Evolutionary conservation across 2,888 invertebrate genomes (phyloP).

Genomic region (Microplitis deprimator): DNA sequence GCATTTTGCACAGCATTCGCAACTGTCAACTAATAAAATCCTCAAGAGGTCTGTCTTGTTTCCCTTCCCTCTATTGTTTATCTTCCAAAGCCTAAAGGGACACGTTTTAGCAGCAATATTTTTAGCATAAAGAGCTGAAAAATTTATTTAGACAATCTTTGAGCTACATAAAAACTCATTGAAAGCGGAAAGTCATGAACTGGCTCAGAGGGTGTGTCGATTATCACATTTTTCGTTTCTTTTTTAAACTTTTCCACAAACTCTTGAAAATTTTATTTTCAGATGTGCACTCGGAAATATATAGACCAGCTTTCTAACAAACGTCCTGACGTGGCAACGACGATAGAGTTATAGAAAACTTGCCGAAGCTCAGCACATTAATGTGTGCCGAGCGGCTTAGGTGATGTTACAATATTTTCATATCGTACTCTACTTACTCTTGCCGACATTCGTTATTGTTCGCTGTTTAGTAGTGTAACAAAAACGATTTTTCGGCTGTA

Average conservation of each 20-base stretch:
- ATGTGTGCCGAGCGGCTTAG: slow-evolving; percentile 68
- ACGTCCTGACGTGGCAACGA: slow-evolving; percentile 67
- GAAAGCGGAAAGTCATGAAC: neutral
- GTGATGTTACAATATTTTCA: slow-evolving; percentile 56
- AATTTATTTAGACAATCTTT: neutral
- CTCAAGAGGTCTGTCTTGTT: too few relatives aligned
- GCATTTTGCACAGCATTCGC: too few relatives aligned
- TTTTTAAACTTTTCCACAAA: neutral
- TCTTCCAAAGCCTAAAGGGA: neutral
- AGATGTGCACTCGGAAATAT: neutral
- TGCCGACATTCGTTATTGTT: slow-evolving; percentile 6
- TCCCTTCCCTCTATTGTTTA: too few relatives aligned
- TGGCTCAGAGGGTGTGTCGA: neutral
- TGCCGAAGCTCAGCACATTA: slow-evolving; percentile 69
- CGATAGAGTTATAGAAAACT: slow-evolving; percentile 52
- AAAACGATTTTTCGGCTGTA: neutral
- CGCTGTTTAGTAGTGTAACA: neutral
- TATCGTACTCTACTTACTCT: neutral
- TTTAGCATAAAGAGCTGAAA: neutral
- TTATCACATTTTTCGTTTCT: neutral
- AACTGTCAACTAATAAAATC: too few relatives aligned
- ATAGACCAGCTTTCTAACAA: slow-evolving; percentile 57
- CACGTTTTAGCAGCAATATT: neutral
- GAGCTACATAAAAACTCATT: neutral
- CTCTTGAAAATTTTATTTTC: neutral